phyloP scores from a whole-genome alignment of 2,888 invertebrate genomes.

The Corythucha ciliata region DNA sequence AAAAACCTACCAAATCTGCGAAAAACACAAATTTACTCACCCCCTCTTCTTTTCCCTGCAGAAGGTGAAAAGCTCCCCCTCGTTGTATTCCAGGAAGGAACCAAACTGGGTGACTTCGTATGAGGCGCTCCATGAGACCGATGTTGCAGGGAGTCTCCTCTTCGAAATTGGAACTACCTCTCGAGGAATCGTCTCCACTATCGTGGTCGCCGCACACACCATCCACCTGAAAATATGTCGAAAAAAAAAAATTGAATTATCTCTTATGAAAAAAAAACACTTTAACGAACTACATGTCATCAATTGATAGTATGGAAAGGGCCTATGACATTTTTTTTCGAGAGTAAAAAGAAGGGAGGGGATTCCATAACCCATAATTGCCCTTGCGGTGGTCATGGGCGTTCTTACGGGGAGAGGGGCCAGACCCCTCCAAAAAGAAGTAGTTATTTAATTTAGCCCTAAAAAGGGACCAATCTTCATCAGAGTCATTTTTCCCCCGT shows the following conservation, averaged over 20 bases:
- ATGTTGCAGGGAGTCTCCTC: constrained; percentile 67
- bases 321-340: no score
- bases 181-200: constrained; percentile 21
- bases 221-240: constrained; percentile 17
- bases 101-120: constrained; percentile 91
- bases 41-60: constrained; percentile 88
- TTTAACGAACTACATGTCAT: no score
- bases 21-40: constrained; percentile 47
- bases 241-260: background rate
- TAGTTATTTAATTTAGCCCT: no score
- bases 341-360: no score
- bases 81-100: constrained; percentile 87
- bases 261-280: constrained; percentile 5
- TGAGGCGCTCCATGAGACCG: constrained; percentile 73
- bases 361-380: no score
- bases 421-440: no score
- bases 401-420: no score
- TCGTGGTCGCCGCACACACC: constrained; percentile 24
- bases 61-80: constrained; percentile 84
- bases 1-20: background rate
- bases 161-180: constrained; percentile 20
- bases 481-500: no score
- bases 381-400: no score
- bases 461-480: no score
- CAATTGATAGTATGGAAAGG: no score